phyloP scores from a whole-genome alignment of 2,113 vertebrate species.

The Rhinoderma darwinii region DNA sequence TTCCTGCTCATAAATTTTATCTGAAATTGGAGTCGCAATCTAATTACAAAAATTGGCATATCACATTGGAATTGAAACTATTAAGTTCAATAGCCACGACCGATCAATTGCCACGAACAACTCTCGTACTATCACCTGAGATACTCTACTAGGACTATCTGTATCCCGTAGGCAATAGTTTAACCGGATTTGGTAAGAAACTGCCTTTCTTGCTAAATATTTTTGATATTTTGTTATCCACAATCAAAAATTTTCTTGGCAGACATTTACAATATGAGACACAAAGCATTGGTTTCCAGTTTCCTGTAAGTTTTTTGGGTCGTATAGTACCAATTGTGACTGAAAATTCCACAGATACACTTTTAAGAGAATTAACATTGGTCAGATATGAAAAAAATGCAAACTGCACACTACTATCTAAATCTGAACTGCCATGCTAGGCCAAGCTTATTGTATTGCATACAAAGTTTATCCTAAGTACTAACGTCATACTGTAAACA shows the following conservation, averaged over 20 bases:
- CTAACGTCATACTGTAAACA: slow-evolving; percentile 90
- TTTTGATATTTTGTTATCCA: background rate
- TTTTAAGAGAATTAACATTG: slow-evolving; percentile 34
- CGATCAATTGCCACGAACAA: background rate
- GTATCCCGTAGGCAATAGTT: background rate
- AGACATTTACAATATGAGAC: background rate
- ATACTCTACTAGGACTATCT: background rate
- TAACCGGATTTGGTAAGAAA: background rate
- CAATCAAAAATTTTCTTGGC: background rate
- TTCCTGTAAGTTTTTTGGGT: background rate
- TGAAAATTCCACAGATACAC: slow-evolving; percentile 22
- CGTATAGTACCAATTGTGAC: slow-evolving; percentile 1
- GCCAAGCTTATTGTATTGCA: slow-evolving; percentile 86
- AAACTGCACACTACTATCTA: slow-evolving; percentile 71
- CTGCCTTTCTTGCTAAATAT: background rate
- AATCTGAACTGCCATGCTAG: slow-evolving; percentile 78
- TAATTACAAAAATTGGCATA: too few species aligned
- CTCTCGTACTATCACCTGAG: background rate
- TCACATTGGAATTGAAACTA: background rate
- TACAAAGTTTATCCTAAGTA: slow-evolving; percentile 85
- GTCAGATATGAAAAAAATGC: slow-evolving; percentile 59
- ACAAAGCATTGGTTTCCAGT: background rate
- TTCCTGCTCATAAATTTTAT: background rate
- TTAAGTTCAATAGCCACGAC: background rate
- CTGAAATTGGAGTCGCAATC: background rate